Percentiles rank a stretch among this genome's conserved stretches.
Conservation (phyloP, 2,797 vertebrate genomes). For the Enteromius trimaculatus region DNA sequence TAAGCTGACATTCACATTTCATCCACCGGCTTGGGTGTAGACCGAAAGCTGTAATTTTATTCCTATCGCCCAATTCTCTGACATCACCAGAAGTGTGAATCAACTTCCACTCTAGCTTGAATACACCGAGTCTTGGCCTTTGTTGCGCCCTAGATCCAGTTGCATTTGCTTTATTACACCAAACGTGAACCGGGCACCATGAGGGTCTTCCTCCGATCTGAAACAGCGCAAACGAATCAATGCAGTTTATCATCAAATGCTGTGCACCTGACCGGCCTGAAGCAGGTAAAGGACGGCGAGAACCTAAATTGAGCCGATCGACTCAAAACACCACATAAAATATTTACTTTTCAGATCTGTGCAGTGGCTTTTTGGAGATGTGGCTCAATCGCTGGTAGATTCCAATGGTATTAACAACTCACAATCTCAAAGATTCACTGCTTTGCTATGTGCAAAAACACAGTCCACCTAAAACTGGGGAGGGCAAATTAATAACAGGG, state of each 20-base stretch:
- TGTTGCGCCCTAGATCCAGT: not conserved
- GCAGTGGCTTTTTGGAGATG: not conserved
- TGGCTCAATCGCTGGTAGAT: not conserved
- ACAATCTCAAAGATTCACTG: conserved; percentile 23
- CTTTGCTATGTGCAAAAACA: conserved; percentile 21
- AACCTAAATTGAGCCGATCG: not conserved
- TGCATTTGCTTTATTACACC: conserved; percentile 1
- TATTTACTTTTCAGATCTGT: not conserved
- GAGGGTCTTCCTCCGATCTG: not conserved
- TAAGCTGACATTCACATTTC: not conserved
- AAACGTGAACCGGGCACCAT: not conserved
- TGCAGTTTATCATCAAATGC: not conserved
- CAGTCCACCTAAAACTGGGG: not conserved
- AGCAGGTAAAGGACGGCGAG: not conserved
- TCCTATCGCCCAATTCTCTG: conserved; percentile 9
- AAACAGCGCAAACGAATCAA: not conserved
- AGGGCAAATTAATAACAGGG: conserved; percentile 3
- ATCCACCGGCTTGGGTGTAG: not conserved
- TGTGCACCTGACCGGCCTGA: not conserved
- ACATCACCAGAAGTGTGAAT: conserved; percentile 33
- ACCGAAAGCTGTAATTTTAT: conserved; percentile 12
- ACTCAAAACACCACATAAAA: not conserved
- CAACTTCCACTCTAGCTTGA: conserved; percentile 16
- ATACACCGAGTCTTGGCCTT: not conserved
- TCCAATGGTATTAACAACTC: conserved; percentile 7